Percentiles rank a stretch among this genome's conserved stretches.
Conservation (phyloP, 2,888 invertebrate genomes). For the Lacanobia wlatinum region DNA sequence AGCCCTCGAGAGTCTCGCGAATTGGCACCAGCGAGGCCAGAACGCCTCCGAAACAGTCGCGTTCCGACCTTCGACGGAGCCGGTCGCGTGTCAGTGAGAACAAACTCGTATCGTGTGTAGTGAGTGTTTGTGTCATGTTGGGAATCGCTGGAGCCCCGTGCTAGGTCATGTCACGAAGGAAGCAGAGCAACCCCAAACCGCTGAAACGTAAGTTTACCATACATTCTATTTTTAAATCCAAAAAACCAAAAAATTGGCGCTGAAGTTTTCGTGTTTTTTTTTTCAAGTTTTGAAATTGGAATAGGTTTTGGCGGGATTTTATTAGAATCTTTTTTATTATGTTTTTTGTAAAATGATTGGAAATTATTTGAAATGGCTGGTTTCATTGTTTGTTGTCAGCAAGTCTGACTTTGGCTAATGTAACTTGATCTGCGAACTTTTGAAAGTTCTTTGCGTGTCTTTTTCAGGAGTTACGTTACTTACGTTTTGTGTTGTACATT, state of each 20-base stretch:
- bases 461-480: neutral
- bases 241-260: neutral
- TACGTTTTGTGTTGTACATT: no score
- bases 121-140: conserved; percentile 83
- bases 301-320: conserved; percentile 43
- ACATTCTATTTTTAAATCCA: neutral
- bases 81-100: conserved; percentile 69
- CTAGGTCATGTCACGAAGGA: conserved; percentile 96
- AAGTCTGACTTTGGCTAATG: neutral
- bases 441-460: conserved; percentile 8
- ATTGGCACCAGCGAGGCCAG: conserved; percentile 72
- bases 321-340: conserved; percentile 33
- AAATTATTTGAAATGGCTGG: conserved; percentile 1
- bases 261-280: conserved; percentile 9
- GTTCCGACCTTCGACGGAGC: conserved; percentile 72
- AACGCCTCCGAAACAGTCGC: conserved; percentile 77
- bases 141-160: conserved; percentile 76
- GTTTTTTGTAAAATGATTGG: neutral
- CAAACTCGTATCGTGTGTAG: conserved; percentile 71
- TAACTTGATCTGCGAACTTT: conserved; percentile 24
- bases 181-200: conserved; percentile 99
- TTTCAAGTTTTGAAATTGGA: conserved; percentile 23
- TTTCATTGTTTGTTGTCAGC: conserved; percentile 4
- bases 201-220: conserved; percentile 95
- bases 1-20: conserved; percentile 73